A percentile compares a stretch with the other conserved stretches of the same genome.
Evolutionary conservation across 2,113 vertebrate species (phyloP).

Genomic region (Eulemur rufifrons): DNA sequence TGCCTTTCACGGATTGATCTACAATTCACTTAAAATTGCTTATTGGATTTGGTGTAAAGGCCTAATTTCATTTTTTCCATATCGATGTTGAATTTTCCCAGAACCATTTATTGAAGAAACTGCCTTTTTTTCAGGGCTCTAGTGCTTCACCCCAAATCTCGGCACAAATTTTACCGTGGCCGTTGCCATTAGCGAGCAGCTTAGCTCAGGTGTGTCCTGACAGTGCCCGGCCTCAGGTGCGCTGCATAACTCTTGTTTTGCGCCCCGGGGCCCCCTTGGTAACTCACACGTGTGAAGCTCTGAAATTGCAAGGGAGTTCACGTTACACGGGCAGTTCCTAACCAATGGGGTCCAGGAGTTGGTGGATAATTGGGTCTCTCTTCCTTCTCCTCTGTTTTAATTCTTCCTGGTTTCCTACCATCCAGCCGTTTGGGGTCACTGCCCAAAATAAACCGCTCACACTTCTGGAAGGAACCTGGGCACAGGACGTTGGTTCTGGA

Average conservation of each 20-base stretch:
- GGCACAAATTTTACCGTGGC: neutral
- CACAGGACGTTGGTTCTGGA: neutral
- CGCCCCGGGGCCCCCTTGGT: neutral
- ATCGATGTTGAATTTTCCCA: neutral
- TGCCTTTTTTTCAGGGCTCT: neutral
- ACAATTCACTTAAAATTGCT: neutral
- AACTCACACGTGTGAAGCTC: neutral
- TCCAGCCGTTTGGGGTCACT: neutral
- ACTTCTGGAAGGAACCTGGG: neutral
- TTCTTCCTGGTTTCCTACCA: neutral
- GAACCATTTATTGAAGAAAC: neutral
- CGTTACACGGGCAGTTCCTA: neutral
- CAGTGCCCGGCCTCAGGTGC: neutral
- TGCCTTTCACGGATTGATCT: neutral
- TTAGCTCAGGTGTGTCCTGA: neutral
- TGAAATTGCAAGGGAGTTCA: too few species aligned
- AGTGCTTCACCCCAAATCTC: neutral
- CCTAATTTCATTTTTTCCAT: neutral
- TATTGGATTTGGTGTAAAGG: neutral
- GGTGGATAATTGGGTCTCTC: neutral
- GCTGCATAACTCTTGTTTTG: neutral
- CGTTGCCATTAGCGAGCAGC: neutral
- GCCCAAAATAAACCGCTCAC: neutral
- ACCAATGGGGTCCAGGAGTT: neutral
- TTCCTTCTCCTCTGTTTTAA: neutral